Percentiles rank a stretch among this genome's conserved stretches.
These are phyloP conservation scores for Geotrypetes seraphini DNA, from an alignment of 2,797 vertebrate genomes.

Conservation along the genomic window DNA sequence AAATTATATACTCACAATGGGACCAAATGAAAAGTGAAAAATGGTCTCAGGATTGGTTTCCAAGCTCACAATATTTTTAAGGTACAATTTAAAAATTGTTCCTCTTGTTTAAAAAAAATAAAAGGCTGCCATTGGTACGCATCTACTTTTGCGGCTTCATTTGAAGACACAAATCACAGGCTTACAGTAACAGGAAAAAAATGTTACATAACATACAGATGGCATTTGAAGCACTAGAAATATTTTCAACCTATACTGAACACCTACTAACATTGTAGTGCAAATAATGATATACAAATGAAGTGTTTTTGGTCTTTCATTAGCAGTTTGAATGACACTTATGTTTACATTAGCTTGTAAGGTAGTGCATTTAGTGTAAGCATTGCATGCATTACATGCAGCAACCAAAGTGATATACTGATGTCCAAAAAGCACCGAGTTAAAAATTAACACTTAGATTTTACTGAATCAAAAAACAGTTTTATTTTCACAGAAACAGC, in stretches of 20 bases:
- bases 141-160: slow-evolving; percentile 38
- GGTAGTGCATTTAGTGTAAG: slow-evolving; percentile 51
- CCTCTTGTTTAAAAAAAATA: slow-evolving; percentile 33
- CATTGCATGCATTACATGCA: slow-evolving; percentile 53
- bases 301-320: slow-evolving; percentile 43
- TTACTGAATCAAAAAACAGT: slow-evolving; percentile 29
- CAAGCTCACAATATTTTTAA: slow-evolving; percentile 69
- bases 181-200: slow-evolving; percentile 36
- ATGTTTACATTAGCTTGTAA: slow-evolving; percentile 36
- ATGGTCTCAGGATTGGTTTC: slow-evolving; percentile 59
- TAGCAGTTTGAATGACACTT: slow-evolving; percentile 28
- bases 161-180: slow-evolving; percentile 34
- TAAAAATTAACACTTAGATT: slow-evolving; percentile 35
- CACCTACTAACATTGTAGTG: slow-evolving; percentile 31
- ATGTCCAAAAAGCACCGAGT: slow-evolving; percentile 40
- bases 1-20: slow-evolving; percentile 51
- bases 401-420: slow-evolving; percentile 38
- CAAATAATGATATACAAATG: slow-evolving; percentile 20
- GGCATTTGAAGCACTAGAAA: slow-evolving; percentile 41
- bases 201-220: slow-evolving; percentile 25
- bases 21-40: slow-evolving; percentile 54
- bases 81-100: slow-evolving; percentile 30
- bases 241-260: slow-evolving; percentile 38
- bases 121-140: slow-evolving; percentile 47
- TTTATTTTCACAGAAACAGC: slow-evolving; percentile 11